Evolutionary conservation across 1,140 invertebrate species (phyloP), one percentile per base, ranked within the genome.

Genomic region (Calephelis virginiensis): DNA sequence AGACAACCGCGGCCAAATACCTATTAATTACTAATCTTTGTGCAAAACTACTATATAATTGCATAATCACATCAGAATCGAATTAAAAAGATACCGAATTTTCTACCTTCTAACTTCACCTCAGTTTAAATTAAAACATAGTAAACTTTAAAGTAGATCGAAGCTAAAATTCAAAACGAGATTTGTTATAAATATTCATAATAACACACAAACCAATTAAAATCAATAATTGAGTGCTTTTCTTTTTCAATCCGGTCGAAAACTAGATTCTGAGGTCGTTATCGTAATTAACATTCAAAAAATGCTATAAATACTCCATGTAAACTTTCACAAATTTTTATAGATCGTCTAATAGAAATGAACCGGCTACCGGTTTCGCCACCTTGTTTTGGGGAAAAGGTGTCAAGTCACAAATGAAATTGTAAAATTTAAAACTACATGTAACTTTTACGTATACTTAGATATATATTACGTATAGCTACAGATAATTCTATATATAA

Each of bases 381-480:
- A 53, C 9, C 50, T 17, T 9, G 17, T 53, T 53, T 53, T 53
- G 17, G 17, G 13, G 40, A 63, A 63, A 63, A 48, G n/a, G 12
- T 37, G 61, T 67, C 47, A 67, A 66, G 48, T 61, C 12, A 59
- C 48, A 61, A 11, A 61, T 37, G 45, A 43, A 43, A 43, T 14
- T 53, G 17, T 28, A 53, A 14, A 28, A 28, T 10, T 53, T 28
- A 17, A 5, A 28, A 4, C 14, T 17, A 17, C n/a, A 48, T 46
- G 6, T 63, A 47, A 28, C 13, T 28, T 4, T 28, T 28, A 28
- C 28, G 5, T 28, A 28, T 4, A n/a, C n/a, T n/a, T n/a, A 28
- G 28, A 2, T 28, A 28, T 28, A 28, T 28, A 28, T 28, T 28
- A 28, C 2, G 2, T 28, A 28, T 28, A 28, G 17, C 17, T 1